Percentiles rank a stretch among this genome's conserved stretches.
These are phyloP conservation scores for Drosophila oshimai DNA, from an alignment of 1,140 invertebrate species.

Conservation along the genomic window DNA sequence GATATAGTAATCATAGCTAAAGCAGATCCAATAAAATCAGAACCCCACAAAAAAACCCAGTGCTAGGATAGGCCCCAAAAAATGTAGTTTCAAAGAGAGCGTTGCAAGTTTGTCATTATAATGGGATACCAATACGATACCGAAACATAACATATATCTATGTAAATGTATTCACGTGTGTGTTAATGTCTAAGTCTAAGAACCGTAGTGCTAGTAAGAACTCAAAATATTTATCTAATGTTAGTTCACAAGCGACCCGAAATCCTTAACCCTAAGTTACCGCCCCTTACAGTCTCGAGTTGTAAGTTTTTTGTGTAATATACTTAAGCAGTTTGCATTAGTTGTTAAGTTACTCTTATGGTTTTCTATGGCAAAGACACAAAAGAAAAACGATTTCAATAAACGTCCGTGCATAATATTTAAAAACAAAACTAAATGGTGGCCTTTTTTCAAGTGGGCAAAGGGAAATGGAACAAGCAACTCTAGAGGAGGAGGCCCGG, in stretches of 20 bases:
- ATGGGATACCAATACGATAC: slow-evolving; percentile 31
- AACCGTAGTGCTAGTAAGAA: slow-evolving; percentile 61
- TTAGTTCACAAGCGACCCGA: slow-evolving; percentile 53
- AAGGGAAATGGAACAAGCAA: neutral
- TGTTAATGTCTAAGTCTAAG: slow-evolving; percentile 69
- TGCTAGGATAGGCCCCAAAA: slow-evolving; percentile 18
- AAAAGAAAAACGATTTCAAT: slow-evolving; percentile 70
- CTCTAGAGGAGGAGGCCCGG: neutral
- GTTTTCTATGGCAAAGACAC: slow-evolving; percentile 49
- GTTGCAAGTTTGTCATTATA: slow-evolving; percentile 43
- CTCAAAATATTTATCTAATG: slow-evolving; percentile 67
- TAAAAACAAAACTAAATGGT: slow-evolving; percentile 61
- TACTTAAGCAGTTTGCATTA: slow-evolving; percentile 74
- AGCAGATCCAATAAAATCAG: slow-evolving; percentile 16
- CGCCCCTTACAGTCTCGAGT: slow-evolving; percentile 31
- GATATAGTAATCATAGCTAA: slow-evolving; percentile 31
- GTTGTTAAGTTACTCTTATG: slow-evolving; percentile 60
- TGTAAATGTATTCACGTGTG: slow-evolving; percentile 66
- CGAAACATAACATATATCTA: slow-evolving; percentile 41
- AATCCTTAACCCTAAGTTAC: slow-evolving; percentile 17
- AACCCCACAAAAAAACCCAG: neutral
- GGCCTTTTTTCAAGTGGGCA: slow-evolving; percentile 33
- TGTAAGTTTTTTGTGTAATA: slow-evolving; percentile 66
- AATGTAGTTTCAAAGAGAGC: slow-evolving; percentile 20
- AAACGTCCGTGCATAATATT: slow-evolving; percentile 79